Conservation (phyloP, 1,140 invertebrate genomes). For the Zelostemma sp. region DNA sequence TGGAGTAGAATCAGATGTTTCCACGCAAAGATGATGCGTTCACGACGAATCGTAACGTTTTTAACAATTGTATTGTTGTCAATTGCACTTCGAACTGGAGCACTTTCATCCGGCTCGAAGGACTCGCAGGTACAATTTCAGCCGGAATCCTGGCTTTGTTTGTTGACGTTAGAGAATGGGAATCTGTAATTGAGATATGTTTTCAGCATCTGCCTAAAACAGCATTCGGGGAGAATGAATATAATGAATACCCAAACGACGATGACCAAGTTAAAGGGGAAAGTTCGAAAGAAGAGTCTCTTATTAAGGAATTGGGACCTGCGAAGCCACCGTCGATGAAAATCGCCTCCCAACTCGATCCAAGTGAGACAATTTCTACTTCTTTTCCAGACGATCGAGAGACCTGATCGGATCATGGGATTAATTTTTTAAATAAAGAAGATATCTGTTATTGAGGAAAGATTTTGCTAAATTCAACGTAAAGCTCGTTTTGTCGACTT, state of each 20-base stretch:
- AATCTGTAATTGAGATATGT: neutral
- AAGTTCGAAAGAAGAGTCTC: constrained; percentile 17
- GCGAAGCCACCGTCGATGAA: constrained; percentile 14
- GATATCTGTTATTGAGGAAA: neutral
- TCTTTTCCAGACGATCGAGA: too few relatives aligned
- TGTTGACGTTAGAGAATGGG: neutral
- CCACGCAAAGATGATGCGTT: neutral
- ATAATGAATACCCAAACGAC: constrained; percentile 49
- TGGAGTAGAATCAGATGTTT: neutral
- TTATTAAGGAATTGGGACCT: constrained; percentile 11
- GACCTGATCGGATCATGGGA: too few relatives aligned
- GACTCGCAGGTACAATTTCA: neutral
- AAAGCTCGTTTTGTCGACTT: neutral
- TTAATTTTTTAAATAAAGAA: neutral
- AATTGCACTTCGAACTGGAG: neutral
- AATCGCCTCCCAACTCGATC: constrained; percentile 21
- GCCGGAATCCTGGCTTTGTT: too few relatives aligned
- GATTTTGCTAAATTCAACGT: neutral
- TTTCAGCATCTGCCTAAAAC: constrained; percentile 21
- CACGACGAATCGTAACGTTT: neutral
- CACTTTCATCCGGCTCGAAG: neutral
- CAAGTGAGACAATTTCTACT: too few relatives aligned
- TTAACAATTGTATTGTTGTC: neutral
- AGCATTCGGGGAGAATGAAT: constrained; percentile 45
- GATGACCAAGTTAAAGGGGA: constrained; percentile 34